These are phyloP conservation scores for Stegastes partitus DNA, from an alignment of 2,113 vertebrate genomes.

Conservation along the genomic window DNA sequence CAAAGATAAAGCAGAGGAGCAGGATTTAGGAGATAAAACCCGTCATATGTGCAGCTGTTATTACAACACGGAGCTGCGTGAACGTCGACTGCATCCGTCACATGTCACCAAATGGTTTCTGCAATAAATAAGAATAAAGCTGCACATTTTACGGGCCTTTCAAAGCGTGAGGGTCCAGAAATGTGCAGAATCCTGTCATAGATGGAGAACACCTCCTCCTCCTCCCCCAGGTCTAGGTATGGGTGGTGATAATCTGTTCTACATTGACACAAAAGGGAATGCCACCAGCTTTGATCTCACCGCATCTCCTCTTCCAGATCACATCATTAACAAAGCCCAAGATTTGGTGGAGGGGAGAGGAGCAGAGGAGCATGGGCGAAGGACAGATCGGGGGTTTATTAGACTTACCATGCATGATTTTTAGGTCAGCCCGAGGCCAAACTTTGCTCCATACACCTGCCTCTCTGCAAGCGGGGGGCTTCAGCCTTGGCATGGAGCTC, in stretches of 20 bases:
- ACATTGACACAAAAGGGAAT: conserved; percentile 55
- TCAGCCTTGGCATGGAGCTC: conserved; percentile 49
- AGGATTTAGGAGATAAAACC: conserved; percentile 38
- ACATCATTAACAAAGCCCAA: conserved; percentile 37
- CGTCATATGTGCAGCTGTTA: conserved; percentile 2
- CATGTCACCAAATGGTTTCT: conserved; percentile 1
- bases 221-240: conserved; percentile 11
- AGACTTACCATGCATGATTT: conserved; percentile 59
- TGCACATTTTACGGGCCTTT: conserved; percentile 4
- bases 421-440: conserved; percentile 75
- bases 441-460: conserved; percentile 67
- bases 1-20: conserved; percentile 39
- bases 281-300: conserved; percentile 70
- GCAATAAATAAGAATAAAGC: too few relatives aligned
- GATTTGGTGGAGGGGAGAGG: conserved; percentile 26
- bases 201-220: conserved; percentile 38
- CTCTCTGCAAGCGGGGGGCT: conserved; percentile 52
- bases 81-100: conserved; percentile 29
- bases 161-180: not conserved
- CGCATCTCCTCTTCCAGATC: conserved; percentile 61
- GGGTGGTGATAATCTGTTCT: conserved; percentile 55
- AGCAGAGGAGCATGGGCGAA: conserved; percentile 20
- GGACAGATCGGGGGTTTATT: conserved; percentile 57
- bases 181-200: conserved; percentile 8
- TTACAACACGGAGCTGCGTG: conserved; percentile 9